phyloP scores from a whole-genome alignment of 2,797 vertebrate genomes.

The Tauraco hartlaubi region DNA sequence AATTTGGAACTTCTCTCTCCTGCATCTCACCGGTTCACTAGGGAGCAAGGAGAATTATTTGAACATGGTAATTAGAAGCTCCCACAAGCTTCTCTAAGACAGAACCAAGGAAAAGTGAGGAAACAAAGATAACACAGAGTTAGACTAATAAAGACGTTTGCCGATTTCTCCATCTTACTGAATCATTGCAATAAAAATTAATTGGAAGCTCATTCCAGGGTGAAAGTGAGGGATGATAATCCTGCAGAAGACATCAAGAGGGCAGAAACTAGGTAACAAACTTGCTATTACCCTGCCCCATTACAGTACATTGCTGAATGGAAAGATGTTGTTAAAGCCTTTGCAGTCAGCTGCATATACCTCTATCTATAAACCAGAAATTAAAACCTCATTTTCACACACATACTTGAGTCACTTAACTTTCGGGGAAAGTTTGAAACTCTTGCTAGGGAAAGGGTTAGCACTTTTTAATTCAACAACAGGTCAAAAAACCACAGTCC shows the following conservation, averaged over 20 bases:
- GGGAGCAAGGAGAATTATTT: not conserved
- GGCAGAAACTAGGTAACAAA: not conserved
- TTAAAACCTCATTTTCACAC: not conserved
- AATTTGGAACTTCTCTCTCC: not conserved
- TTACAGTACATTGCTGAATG: not conserved
- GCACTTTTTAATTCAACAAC: not conserved
- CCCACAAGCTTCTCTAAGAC: not conserved
- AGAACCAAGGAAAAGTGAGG: not conserved
- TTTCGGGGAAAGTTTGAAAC: not conserved
- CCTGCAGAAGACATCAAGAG: not conserved
- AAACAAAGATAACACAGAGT: not conserved
- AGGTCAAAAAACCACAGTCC: not conserved
- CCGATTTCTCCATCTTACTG: not conserved
- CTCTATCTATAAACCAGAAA: not conserved
- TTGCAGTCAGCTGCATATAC: not conserved
- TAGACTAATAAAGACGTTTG: conserved; percentile 3
- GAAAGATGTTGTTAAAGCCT: not conserved
- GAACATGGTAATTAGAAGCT: not conserved
- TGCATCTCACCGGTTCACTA: conserved; percentile 20
- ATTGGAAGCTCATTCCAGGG: not conserved
- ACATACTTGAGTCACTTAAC: not conserved
- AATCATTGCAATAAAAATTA: not conserved
- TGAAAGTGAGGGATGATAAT: not conserved
- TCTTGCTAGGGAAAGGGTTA: not conserved
- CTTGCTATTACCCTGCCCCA: not conserved